Conservation (phyloP, 1,140 invertebrate species). For the Druon quercuslanigerum region DNA sequence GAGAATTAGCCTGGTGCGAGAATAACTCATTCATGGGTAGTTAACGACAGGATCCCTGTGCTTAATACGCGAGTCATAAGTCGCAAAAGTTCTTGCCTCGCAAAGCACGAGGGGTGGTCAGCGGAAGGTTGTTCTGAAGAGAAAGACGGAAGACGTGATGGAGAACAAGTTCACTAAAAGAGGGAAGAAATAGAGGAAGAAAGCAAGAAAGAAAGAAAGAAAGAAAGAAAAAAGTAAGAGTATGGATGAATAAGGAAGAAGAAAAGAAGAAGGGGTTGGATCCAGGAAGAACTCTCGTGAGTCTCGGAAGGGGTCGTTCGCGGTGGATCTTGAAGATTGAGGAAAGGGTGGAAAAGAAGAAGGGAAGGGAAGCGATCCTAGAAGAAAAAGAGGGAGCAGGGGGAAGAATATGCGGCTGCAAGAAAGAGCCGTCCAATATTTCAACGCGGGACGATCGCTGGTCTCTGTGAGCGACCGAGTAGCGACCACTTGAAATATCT, state of each 20-base stretch:
- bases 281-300: slow-evolving; percentile 26
- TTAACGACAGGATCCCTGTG: slow-evolving; percentile 57
- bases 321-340: slow-evolving; percentile 32
- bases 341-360: slow-evolving; percentile 39
- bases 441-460: slow-evolving; percentile 67
- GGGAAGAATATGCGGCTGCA: slow-evolving; percentile 63
- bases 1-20: slow-evolving; percentile 63
- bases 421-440: slow-evolving; percentile 72
- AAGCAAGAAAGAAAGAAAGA: slow-evolving; percentile 43
- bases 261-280: neutral
- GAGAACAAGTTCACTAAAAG: slow-evolving; percentile 34
- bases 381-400: slow-evolving; percentile 35
- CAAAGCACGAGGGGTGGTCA: slow-evolving; percentile 41
- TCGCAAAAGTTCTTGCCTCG: slow-evolving; percentile 59
- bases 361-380: slow-evolving; percentile 32
- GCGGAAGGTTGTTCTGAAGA: slow-evolving; percentile 21
- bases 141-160: neutral
- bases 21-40: slow-evolving; percentile 72
- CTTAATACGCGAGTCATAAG: slow-evolving; percentile 65
- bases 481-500: slow-evolving; percentile 72
- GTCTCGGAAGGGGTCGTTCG: slow-evolving; percentile 38
- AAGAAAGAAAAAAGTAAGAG: slow-evolving; percentile 42
- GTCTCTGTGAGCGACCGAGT: slow-evolving; percentile 52
- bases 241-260: slow-evolving; percentile 41
- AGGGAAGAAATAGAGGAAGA: slow-evolving; percentile 34